Evolutionary conservation across 2,797 vertebrate genomes (phyloP), one percentile per base, ranked within the genome.

Genomic region (Taenioides sp.): DNA sequence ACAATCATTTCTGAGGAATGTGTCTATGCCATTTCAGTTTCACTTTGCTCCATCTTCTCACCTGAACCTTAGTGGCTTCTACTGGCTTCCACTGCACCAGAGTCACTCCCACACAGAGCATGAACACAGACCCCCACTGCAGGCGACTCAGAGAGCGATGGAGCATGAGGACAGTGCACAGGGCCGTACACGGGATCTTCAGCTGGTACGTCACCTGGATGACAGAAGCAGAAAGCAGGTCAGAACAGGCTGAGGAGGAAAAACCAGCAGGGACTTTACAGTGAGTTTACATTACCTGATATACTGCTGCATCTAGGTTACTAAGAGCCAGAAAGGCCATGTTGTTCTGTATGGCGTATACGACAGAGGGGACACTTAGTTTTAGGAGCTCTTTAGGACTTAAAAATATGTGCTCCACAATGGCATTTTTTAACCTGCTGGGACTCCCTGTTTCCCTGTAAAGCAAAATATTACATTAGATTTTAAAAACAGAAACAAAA

Each of bases 261-360:
- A 47, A 47, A 47, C 2, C 43, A 1, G 16, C 12, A 43, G 3
- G 12, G 3, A 16, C 14, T 23, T 22, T 31, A 27, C 2, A 18
- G 9, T 64, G 12, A 58, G 37, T 20, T 23, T 12, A 22, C 4
- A 5, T 7, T 89, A 98, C 98, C 96, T 99, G 97, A 82, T 98
- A 99, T 37, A 99, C 96, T 0, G 98, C 97, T 3, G 96, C 97
- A 77, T 99, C 98, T 52, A 99, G 93, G 83, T 99, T 98, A 84
- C 98, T 99, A 49, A 99, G 91, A 2, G 97, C 98, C 62, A 99
- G 57, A 37, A 99, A 99, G 0, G 96, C 97, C 98, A 99, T 99
- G 80, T 99, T 99, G 79, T 99, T 99, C 88, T 99, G 98, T 54
- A 99, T 6, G 1, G 96, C 98, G 0, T 99, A 99, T 3, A 98